These are phyloP conservation scores for Merluccius polli DNA, from an alignment of 2,797 vertebrate genomes.

Conservation along the genomic window DNA sequence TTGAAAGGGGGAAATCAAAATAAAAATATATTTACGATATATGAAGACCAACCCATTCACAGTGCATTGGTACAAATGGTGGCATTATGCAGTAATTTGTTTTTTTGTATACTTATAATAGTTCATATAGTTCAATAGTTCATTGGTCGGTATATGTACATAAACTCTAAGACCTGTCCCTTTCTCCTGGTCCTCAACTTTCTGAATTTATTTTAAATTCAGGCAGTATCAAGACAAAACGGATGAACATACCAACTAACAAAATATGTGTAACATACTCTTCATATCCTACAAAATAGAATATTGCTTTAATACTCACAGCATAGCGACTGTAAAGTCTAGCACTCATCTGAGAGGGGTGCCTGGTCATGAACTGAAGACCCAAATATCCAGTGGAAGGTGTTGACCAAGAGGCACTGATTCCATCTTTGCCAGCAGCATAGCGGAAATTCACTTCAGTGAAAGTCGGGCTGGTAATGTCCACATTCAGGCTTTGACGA, in stretches of 20 bases:
- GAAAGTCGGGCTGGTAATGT: conserved; percentile 68
- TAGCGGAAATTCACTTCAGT: conserved; percentile 63
- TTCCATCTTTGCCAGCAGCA: conserved; percentile 40
- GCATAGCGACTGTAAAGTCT: conserved; percentile 75
- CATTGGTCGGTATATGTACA: neutral
- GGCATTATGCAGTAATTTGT: neutral
- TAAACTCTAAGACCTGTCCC: neutral
- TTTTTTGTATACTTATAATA: neutral
- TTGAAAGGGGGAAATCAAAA: conserved; percentile 27
- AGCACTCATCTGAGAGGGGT: conserved; percentile 52
- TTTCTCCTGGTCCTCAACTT: neutral
- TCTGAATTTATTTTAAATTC: neutral
- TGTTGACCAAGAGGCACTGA: conserved; percentile 62
- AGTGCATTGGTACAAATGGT: neutral
- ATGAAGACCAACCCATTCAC: neutral
- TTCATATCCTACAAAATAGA: neutral
- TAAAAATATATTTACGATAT: neutral
- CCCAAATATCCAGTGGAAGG: conserved; percentile 72
- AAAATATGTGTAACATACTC: neutral
- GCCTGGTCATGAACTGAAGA: conserved; percentile 55
- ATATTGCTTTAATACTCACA: conserved; percentile 67
- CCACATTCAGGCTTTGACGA: conserved; percentile 61
- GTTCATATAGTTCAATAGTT: neutral
- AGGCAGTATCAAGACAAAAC: neutral
- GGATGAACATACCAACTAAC: neutral